A percentile compares a stretch with the other conserved stretches of the same genome.
phyloP scores from a whole-genome alignment of 2,113 vertebrate species.

The Colossoma macropomum region DNA sequence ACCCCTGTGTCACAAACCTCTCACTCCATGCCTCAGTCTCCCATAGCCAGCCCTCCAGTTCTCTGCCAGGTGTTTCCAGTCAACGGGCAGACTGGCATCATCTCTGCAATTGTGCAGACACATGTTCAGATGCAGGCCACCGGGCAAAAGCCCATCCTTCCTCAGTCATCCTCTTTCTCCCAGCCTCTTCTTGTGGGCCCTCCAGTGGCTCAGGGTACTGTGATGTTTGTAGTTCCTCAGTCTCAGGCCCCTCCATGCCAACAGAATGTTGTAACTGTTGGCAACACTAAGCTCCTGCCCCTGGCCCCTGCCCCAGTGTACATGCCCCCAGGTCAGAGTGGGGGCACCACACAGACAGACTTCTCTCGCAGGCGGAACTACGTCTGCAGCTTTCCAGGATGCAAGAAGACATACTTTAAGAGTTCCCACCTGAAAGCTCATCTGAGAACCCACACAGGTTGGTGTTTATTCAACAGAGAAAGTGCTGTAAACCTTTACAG shows the following conservation, averaged over 20 bases:
- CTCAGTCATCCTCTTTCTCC: slow-evolving; percentile 74
- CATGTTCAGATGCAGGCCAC: slow-evolving; percentile 72
- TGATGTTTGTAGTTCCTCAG: slow-evolving; percentile 93
- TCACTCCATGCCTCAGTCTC: slow-evolving; percentile 65
- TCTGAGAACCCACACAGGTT: slow-evolving; percentile 97
- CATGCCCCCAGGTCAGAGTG: slow-evolving; percentile 80
- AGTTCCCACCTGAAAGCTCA: slow-evolving; percentile 98
- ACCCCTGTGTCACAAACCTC: slow-evolving; percentile 63
- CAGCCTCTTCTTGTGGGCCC: slow-evolving; percentile 86
- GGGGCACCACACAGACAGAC: slow-evolving; percentile 81
- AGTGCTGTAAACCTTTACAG: neutral
- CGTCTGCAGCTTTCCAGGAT: slow-evolving; percentile 89
- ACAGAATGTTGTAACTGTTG: slow-evolving; percentile 81
- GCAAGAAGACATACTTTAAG: slow-evolving; percentile 98
- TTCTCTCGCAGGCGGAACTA: slow-evolving; percentile 94
- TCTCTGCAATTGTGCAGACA: slow-evolving; percentile 86
- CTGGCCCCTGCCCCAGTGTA: slow-evolving; percentile 92
- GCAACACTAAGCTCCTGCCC: slow-evolving; percentile 89
- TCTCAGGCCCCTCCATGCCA: slow-evolving; percentile 69
- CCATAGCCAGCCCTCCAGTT: slow-evolving; percentile 77
- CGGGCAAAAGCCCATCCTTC: slow-evolving; percentile 78
- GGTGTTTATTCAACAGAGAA: slow-evolving; percentile 44
- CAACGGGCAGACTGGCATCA: slow-evolving; percentile 77
- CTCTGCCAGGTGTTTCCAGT: slow-evolving; percentile 93
- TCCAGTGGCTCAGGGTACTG: slow-evolving; percentile 84